phyloP scores from a whole-genome alignment of 2,888 invertebrate genomes.

The Orchestes rusci region DNA sequence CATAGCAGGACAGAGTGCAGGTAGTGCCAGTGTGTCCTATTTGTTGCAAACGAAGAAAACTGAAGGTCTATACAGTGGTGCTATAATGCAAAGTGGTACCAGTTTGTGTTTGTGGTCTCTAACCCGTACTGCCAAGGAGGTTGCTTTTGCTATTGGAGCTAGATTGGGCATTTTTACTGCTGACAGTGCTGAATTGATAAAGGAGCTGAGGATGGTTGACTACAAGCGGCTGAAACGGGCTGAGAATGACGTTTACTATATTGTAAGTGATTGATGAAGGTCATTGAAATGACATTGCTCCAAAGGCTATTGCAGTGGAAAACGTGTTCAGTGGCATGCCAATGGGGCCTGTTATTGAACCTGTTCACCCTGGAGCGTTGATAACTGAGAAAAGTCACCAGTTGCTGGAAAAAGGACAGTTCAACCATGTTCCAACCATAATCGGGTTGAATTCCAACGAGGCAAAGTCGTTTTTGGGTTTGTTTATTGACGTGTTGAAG shows the following conservation, averaged over 20 bases:
- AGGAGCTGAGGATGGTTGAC: conserved; percentile 23
- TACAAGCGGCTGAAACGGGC: conserved; percentile 20
- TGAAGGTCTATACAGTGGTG: conserved; percentile 17
- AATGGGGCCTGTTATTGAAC: conserved; percentile 28
- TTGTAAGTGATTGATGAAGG: conserved; percentile 15
- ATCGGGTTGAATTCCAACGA: conserved; percentile 30
- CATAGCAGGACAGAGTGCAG: conserved; percentile 29
- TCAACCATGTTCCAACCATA: conserved; percentile 26
- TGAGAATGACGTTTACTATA: conserved; percentile 21
- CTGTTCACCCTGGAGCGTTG: conserved; percentile 26
- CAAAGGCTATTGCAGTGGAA: conserved; percentile 21
- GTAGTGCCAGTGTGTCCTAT: conserved; percentile 19
- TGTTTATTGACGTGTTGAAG: conserved; percentile 22
- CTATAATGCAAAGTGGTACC: conserved; percentile 23
- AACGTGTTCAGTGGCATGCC: conserved; percentile 26
- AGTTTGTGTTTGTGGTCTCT: conserved; percentile 21
- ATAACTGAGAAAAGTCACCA: conserved; percentile 26
- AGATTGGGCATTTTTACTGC: conserved; percentile 16
- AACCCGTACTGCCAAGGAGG: conserved; percentile 13
- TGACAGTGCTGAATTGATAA: conserved; percentile 19
- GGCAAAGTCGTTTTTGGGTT: conserved; percentile 23
- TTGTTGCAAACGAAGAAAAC: conserved; percentile 14
- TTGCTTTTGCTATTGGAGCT: conserved; percentile 19
- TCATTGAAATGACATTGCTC: too few relatives aligned
- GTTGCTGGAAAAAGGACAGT: conserved; percentile 24